phyloP scores from a whole-genome alignment of 1,140 invertebrate species.

The Drosophila albomicans region DNA sequence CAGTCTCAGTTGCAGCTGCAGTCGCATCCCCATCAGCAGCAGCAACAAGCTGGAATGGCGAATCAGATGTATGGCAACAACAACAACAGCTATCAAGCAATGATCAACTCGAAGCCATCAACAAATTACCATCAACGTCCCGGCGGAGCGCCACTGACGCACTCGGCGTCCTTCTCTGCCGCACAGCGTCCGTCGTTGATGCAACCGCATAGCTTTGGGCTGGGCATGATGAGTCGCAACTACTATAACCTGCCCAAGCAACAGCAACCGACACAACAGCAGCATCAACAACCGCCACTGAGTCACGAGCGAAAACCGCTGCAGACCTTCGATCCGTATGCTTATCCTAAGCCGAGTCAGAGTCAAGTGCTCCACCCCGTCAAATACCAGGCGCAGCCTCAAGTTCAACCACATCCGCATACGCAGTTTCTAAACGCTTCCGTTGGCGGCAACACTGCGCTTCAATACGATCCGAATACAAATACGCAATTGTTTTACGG shows the following conservation, averaged over 20 bases:
- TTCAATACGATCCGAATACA: constrained; percentile 74
- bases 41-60: constrained; percentile 46
- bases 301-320: constrained; percentile 72
- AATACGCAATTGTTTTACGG: constrained; percentile 79
- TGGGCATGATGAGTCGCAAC: constrained; percentile 74
- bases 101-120: constrained; percentile 24
- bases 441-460: constrained; percentile 29
- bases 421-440: constrained; percentile 66
- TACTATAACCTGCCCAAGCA: constrained; percentile 73
- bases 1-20: constrained; percentile 25
- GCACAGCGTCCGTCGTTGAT: constrained; percentile 61
- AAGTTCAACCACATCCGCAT: constrained; percentile 61
- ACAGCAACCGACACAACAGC: constrained; percentile 42
- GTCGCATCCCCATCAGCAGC: not conserved
- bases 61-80: constrained; percentile 63
- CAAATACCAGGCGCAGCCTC: constrained; percentile 63
- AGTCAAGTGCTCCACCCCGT: constrained; percentile 52
- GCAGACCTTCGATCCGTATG: constrained; percentile 83
- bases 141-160: constrained; percentile 57
- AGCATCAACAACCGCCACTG: constrained; percentile 27
- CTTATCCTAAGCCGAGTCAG: constrained; percentile 70
- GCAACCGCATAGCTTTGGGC: constrained; percentile 60
- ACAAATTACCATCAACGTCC: constrained; percentile 35
- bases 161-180: constrained; percentile 67
- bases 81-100: constrained; percentile 24